phyloP scores from a whole-genome alignment of 2,113 vertebrate genomes.

The Mormoops blainvillei region DNA sequence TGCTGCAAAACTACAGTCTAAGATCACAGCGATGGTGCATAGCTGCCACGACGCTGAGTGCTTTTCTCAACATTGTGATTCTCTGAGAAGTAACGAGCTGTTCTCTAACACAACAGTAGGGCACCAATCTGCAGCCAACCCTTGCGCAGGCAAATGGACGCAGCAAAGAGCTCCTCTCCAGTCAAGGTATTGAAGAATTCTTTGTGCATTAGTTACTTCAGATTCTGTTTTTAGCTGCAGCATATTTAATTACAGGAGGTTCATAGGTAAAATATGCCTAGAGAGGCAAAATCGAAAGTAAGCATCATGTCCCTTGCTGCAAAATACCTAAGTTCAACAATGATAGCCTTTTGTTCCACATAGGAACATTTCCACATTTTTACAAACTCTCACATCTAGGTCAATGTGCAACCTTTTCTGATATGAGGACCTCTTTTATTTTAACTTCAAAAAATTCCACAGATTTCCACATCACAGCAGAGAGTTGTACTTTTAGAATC shows the following conservation, averaged over 20 bases:
- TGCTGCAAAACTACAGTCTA: neutral
- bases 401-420: neutral
- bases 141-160: constrained; percentile 72
- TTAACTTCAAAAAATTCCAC: neutral
- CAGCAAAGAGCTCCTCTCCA: constrained; percentile 56
- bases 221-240: constrained; percentile 53
- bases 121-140: constrained; percentile 71
- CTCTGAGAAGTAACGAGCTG: constrained; percentile 76
- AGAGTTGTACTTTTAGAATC: neutral
- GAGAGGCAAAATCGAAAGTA: constrained; percentile 49
- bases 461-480: neutral
- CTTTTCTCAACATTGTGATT: constrained; percentile 66
- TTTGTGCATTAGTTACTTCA: constrained; percentile 39
- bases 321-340: constrained; percentile 2
- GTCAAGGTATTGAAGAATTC: constrained; percentile 52
- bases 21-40: neutral
- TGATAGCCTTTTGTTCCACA: neutral
- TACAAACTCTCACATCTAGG: neutral
- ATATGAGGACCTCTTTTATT: neutral
- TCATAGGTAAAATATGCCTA: constrained; percentile 55
- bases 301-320: neutral
- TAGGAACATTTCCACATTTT: neutral
- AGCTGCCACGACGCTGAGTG: constrained; percentile 50
- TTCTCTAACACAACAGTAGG: constrained; percentile 69
- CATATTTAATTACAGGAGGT: constrained; percentile 48